These are phyloP conservation scores for Psammodynastes pulverulentus DNA, from an alignment of 2,113 vertebrate genomes.

Conservation along the genomic window DNA sequence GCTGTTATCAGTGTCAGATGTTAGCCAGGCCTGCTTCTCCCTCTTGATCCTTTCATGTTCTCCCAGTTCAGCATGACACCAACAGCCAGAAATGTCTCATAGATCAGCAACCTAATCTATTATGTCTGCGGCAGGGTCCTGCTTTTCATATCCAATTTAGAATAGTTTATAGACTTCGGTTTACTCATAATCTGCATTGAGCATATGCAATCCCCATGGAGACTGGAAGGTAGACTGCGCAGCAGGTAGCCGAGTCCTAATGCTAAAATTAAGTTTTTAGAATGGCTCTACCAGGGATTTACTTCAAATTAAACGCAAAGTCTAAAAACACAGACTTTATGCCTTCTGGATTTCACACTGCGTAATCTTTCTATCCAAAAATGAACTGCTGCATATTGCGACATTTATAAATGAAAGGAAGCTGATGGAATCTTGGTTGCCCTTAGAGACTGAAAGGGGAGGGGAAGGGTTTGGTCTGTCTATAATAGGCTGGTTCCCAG, in stretches of 20 bases:
- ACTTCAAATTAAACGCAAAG: neutral
- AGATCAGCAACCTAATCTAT: neutral
- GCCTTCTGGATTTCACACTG: neutral
- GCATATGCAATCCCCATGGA: neutral
- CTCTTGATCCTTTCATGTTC: neutral
- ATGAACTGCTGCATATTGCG: neutral
- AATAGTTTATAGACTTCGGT: conserved; percentile 4
- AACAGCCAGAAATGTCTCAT: neutral
- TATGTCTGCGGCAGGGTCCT: neutral
- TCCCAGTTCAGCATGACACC: neutral
- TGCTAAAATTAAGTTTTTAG: conserved; percentile 20
- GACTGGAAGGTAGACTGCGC: neutral
- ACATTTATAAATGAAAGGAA: neutral
- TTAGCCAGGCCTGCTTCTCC: neutral
- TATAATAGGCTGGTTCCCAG: neutral
- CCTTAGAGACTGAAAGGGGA: neutral
- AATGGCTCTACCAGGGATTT: conserved; percentile 15
- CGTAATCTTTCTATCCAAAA: conserved; percentile 23
- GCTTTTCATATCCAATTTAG: neutral
- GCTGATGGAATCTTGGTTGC: neutral
- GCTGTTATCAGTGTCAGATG: neutral
- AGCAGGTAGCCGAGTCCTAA: conserved; percentile 6
- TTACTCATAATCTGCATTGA: conserved; percentile 20
- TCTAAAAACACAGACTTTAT: conserved; percentile 10
- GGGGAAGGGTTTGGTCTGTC: neutral